Base-by-base conservation (phyloP, 2,888 invertebrate genomes). In the Heliconius ethilla region DNA sequence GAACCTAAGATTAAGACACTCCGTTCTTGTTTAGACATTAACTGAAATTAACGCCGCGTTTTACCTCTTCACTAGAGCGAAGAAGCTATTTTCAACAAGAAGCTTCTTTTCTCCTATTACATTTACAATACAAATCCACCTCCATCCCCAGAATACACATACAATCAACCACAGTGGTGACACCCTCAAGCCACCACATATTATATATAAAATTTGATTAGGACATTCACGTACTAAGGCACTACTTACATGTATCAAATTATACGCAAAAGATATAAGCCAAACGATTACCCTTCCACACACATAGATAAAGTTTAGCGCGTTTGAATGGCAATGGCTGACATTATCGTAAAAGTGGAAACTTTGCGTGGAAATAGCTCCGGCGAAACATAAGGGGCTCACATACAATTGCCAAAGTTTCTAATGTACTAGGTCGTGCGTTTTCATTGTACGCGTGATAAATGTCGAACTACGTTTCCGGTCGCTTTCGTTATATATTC, bases 261-360 rank as follows among this genome's bases (percentile, higher is more conserved):
- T 84, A 85, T 86, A 88, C 82, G 84, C 83, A 84, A 86, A 86
- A 88, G 86, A 88, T 89, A 89, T 88, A 89, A 90, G 87, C 87
- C 87, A 83, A 89, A 90, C 90, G 91, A 90, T 92, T 92, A 92
- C 92, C 92, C 92, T 89, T 90, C 90, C 90, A 89, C 92, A 91
- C 92, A 91, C 93, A 93, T 92, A 92, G 93, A 92, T 93, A 93
- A 94, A 94, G 92, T 94, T 94, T 89, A 91, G 90, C 93, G 91
- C 89, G 92, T 93, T 92, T 92, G 93, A 93, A 94, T 93, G 92
- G 93, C 93, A 94, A 94, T 91, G 93, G 92, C 92, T 92, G 93
- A 91, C 93, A 94, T 94, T 94, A 94, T 92, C 94, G 94, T 94
- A 93, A 94, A 94, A 93, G 93, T 91, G 88, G 91, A 88, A 93